Conservation (phyloP, 1,140 invertebrate genomes). For the Pollicipes pollicipes region DNA sequence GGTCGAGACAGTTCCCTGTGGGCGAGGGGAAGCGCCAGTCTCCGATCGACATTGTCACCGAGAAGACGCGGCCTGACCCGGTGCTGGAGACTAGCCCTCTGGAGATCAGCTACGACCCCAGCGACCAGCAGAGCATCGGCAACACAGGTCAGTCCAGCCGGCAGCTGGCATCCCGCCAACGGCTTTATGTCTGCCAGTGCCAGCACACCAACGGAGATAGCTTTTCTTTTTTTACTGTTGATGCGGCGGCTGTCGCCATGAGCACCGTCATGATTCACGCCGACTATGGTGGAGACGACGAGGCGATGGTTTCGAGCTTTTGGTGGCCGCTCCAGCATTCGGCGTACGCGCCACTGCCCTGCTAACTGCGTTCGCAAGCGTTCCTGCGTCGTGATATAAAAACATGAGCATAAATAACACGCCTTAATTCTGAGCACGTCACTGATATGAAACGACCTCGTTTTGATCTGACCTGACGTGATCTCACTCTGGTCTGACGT, state of each 20-base stretch:
- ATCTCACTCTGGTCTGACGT: no score
- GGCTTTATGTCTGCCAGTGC: background rate
- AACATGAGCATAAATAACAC: no score
- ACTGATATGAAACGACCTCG: no score
- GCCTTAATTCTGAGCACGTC: no score
- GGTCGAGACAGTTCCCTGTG: constrained; percentile 23
- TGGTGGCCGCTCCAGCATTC: no score
- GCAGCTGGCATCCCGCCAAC: no score
- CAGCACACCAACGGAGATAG: background rate
- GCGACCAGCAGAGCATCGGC: constrained; percentile 24
- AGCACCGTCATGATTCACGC: no score
- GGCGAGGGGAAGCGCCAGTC: constrained; percentile 27
- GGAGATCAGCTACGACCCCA: constrained; percentile 23
- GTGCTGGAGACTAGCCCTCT: constrained; percentile 18
- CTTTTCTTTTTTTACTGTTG: background rate
- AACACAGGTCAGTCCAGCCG: constrained; percentile 20
- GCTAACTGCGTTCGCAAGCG: no score
- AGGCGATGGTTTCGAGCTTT: no score
- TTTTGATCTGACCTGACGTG: no score
- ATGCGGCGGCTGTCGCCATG: background rate
- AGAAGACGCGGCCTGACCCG: constrained; percentile 20
- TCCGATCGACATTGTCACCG: constrained; percentile 26
- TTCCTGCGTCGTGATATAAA: no score
- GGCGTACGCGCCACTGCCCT: no score
- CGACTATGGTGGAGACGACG: background rate